These are phyloP conservation scores for Mamestra brassicae DNA, from an alignment of 2,888 invertebrate genomes.

Conservation along the genomic window DNA sequence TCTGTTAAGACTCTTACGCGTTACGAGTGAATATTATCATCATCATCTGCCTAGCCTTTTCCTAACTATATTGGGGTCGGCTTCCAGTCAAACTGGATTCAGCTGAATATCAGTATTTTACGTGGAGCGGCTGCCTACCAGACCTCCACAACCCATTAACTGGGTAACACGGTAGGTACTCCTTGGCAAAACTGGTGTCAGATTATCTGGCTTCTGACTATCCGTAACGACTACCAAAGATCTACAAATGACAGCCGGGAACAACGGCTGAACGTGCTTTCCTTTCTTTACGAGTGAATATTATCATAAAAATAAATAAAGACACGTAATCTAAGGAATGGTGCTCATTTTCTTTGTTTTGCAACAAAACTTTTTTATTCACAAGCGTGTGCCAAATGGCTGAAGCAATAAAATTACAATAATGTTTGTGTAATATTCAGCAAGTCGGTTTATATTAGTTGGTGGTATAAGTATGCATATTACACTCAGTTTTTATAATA, in stretches of 20 bases:
- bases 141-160: too few relatives aligned
- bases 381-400: constrained; percentile 35
- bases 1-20: background rate
- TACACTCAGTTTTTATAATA: background rate
- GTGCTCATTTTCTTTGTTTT: constrained; percentile 30
- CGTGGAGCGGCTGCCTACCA: too few relatives aligned
- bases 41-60: too few relatives aligned
- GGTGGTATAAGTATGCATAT: background rate
- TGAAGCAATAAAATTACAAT: constrained; percentile 31
- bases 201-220: too few relatives aligned
- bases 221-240: too few relatives aligned
- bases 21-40: background rate
- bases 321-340: background rate
- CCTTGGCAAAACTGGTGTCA: too few relatives aligned
- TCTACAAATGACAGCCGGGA: too few relatives aligned
- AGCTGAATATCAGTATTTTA: too few relatives aligned
- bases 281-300: background rate
- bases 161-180: too few relatives aligned
- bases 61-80: too few relatives aligned
- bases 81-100: too few relatives aligned
- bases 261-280: too few relatives aligned
- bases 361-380: constrained; percentile 28
- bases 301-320: background rate
- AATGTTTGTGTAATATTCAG: constrained; percentile 17
- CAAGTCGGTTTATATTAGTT: background rate